Conservation (phyloP, 2,888 invertebrate genomes). For the Acanthosepion esculentum region DNA sequence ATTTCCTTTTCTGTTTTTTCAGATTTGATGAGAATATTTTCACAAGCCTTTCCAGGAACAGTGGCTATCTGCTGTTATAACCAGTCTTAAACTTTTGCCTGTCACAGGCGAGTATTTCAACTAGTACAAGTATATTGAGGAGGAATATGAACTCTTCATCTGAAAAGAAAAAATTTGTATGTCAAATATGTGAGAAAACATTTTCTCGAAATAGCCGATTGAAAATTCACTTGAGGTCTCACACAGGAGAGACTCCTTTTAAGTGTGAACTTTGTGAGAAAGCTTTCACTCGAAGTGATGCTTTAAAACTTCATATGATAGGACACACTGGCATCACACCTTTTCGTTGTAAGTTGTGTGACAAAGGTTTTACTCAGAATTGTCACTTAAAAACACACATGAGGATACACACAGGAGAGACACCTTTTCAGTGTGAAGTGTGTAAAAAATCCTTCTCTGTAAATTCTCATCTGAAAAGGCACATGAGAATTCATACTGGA, state of each 20-base stretch:
- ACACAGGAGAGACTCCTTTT: slow-evolving; percentile 53
- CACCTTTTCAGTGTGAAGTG: background rate
- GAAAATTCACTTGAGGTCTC: slow-evolving; percentile 53
- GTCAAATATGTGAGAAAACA: slow-evolving; percentile 55
- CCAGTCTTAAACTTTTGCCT: too few species aligned
- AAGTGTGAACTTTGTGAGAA: slow-evolving; percentile 54
- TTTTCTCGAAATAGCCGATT: slow-evolving; percentile 54
- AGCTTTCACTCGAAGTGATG: slow-evolving; percentile 47
- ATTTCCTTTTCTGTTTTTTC: too few species aligned
- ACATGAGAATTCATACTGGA: background rate
- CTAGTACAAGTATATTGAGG: background rate
- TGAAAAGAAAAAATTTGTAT: slow-evolving; percentile 56
- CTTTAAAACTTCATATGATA: background rate
- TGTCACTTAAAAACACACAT: background rate
- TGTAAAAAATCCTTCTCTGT: slow-evolving; percentile 24
- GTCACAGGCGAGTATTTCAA: too few species aligned
- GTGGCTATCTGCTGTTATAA: too few species aligned
- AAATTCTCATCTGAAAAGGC: background rate
- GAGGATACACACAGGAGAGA: background rate
- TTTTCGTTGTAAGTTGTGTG: background rate
- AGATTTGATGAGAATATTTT: too few species aligned
- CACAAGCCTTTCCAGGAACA: too few species aligned
- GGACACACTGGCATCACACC: background rate
- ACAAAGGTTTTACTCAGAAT: background rate
- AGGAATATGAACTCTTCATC: slow-evolving; percentile 55